These are phyloP conservation scores for Elephantulus edwardii DNA, from an alignment of 2,113 vertebrate species.

Conservation along the genomic window DNA sequence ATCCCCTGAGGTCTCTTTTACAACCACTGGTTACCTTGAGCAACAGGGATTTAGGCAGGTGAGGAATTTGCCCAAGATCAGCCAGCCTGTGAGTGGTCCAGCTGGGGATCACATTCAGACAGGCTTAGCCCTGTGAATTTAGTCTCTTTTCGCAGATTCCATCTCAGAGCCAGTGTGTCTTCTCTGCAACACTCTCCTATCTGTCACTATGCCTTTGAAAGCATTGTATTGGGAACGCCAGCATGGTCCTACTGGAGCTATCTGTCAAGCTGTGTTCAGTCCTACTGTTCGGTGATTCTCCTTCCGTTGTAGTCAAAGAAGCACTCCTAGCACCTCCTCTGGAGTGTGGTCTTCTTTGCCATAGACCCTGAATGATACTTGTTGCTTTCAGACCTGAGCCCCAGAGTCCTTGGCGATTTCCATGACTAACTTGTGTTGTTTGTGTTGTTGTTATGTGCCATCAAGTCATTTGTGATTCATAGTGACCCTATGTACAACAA, in stretches of 20 bases:
- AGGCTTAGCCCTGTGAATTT: background rate
- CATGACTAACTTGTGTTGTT: background rate
- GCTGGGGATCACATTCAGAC: background rate
- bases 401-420: background rate
- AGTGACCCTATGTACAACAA: no score
- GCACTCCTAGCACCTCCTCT: background rate
- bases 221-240: background rate
- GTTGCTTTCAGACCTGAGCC: background rate
- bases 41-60: background rate
- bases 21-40: slow-evolving; percentile 11
- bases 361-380: background rate
- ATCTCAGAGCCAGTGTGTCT: background rate
- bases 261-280: background rate
- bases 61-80: slow-evolving; percentile 28
- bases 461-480: no score
- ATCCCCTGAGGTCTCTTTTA: background rate
- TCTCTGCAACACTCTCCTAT: background rate
- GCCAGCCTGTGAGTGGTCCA: background rate
- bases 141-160: slow-evolving; percentile 13
- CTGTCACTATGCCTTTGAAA: slow-evolving; percentile 1
- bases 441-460: no score
- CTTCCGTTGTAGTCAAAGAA: background rate
- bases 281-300: background rate
- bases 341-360: background rate
- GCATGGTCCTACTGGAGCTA: background rate